A percentile compares a stretch with the other conserved stretches of the same genome.
Conservation (phyloP, 2,797 vertebrate species). For the Hydrophis major region DNA sequence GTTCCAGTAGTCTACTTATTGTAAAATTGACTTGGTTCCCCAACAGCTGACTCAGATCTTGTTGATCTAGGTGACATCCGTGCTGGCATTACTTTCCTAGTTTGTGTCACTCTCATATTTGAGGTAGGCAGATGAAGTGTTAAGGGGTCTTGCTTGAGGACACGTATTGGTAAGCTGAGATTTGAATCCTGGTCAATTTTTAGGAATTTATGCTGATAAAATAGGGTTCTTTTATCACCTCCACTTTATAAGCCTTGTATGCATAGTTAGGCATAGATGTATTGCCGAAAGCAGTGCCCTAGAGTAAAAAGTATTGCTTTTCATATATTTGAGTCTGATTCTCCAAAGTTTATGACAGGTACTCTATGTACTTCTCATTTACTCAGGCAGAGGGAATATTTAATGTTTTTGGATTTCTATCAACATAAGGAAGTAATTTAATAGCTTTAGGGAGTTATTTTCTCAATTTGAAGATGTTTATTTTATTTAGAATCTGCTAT, state of each 20-base stretch:
- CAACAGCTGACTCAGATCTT: neutral
- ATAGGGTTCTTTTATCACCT: neutral
- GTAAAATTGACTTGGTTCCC: neutral
- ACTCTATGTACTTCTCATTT: neutral
- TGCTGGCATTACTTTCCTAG: neutral
- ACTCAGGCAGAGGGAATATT: neutral
- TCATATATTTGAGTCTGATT: neutral
- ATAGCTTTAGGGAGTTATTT: neutral
- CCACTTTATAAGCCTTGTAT: neutral
- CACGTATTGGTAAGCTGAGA: neutral
- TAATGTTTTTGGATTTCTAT: neutral
- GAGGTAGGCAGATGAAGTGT: neutral
- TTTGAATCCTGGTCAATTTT: neutral
- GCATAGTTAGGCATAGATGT: neutral
- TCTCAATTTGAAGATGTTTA: neutral
- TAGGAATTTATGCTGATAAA: neutral
- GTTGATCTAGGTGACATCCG: neutral
- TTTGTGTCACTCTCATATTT: neutral
- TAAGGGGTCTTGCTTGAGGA: neutral
- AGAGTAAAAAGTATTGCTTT: neutral
- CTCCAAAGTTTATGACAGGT: neutral
- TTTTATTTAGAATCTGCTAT: neutral
- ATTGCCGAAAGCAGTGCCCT: neutral
- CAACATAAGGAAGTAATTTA: neutral
- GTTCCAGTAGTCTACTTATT: neutral